Evolutionary conservation across 2,888 invertebrate genomes (phyloP).

Genomic region (Clanis bilineata): DNA sequence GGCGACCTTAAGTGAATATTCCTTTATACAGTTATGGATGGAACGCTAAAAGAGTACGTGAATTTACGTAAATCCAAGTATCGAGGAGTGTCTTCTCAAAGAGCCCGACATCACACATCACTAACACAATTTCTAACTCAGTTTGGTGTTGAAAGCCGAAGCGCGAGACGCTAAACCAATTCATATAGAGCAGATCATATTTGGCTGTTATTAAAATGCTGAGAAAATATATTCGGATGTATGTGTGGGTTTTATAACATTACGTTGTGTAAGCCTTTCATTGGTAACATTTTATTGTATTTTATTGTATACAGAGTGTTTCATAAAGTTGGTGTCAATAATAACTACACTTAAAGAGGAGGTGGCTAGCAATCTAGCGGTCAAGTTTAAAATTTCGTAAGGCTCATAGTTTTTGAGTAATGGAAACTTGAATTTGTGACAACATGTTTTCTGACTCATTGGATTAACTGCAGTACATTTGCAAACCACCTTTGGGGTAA

Average conservation of each 20-base stretch:
- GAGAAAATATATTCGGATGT: neutral
- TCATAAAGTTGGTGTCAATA: no score
- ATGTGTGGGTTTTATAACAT: neutral
- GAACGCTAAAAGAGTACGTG: neutral
- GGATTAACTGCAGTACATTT: no score
- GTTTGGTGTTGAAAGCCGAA: conserved; percentile 7
- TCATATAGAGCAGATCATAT: conserved; percentile 2
- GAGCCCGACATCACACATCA: neutral
- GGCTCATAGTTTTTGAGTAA: no score
- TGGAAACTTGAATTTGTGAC: no score
- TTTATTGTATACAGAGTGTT: no score
- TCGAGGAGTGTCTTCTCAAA: neutral
- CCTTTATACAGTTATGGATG: no score
- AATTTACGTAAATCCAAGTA: neutral
- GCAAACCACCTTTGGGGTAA: no score
- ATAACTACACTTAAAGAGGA: no score
- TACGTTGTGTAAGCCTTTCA: neutral
- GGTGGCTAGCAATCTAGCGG: no score
- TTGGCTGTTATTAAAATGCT: conserved; percentile 6
- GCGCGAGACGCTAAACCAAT: conserved; percentile 4
- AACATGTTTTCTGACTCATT: no score
- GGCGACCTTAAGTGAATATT: no score
- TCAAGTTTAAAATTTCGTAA: no score
- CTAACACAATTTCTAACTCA: conserved; percentile 11
- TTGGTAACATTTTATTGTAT: neutral